These are phyloP conservation scores for Oscheius sp. DNA, from an alignment of 2,888 invertebrate genomes.

Conservation along the genomic window DNA sequence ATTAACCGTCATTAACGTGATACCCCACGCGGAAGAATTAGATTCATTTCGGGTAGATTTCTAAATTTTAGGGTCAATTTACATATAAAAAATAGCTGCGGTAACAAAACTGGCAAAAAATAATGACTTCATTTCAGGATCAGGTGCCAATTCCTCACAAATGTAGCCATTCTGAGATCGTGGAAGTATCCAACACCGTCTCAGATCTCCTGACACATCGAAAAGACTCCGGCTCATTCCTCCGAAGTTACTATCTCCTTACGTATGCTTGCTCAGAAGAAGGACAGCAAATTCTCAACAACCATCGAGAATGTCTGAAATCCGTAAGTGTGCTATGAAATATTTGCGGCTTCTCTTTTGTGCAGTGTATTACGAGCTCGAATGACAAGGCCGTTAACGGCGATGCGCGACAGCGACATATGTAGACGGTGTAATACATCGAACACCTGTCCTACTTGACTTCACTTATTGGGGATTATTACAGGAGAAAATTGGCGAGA, in stretches of 20 bases:
- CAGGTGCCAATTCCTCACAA: conserved; percentile 61
- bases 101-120: background rate
- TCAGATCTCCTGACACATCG: conserved; percentile 67
- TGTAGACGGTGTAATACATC: conserved; percentile 24
- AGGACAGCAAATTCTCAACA: conserved; percentile 65
- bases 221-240: conserved; percentile 66
- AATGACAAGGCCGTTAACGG: conserved; percentile 27
- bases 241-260: conserved; percentile 67
- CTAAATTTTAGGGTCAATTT: conserved; percentile 14
- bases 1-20: conserved; percentile 32
- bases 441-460: conserved; percentile 24
- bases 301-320: conserved; percentile 65
- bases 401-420: conserved; percentile 24
- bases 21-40: conserved; percentile 34
- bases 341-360: conserved; percentile 18
- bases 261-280: conserved; percentile 67
- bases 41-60: conserved; percentile 20
- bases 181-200: conserved; percentile 57
- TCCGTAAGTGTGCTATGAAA: conserved; percentile 32
- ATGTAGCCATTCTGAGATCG: conserved; percentile 66
- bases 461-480: conserved; percentile 25
- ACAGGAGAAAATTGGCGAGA: conserved; percentile 68
- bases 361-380: conserved; percentile 18
- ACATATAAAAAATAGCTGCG: background rate
- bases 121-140: conserved; percentile 58